These are phyloP conservation scores for Charaxes varanes DNA, from an alignment of 1,140 invertebrate genomes.

Conservation along the genomic window DNA sequence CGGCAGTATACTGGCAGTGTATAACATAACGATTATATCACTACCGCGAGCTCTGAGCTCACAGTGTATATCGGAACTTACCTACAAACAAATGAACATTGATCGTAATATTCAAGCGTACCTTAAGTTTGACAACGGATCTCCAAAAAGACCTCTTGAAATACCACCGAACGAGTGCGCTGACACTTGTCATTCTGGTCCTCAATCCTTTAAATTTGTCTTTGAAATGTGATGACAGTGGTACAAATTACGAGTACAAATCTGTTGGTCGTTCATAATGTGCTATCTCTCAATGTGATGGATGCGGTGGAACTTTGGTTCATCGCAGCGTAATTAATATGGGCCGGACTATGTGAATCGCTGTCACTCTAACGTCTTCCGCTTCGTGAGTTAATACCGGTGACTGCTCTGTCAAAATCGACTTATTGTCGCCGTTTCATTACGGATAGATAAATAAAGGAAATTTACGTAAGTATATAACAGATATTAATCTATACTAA, in stretches of 20 bases:
- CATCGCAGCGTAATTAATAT: slow-evolving; percentile 65
- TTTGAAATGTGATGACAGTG: slow-evolving; percentile 73
- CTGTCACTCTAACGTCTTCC: slow-evolving; percentile 56
- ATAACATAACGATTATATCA: no score
- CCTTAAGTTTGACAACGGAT: no score
- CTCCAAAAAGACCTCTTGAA: slow-evolving; percentile 70
- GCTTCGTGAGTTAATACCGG: slow-evolving; percentile 42
- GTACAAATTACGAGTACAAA: slow-evolving; percentile 72
- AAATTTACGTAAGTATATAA: no score
- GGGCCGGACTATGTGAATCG: slow-evolving; percentile 48
- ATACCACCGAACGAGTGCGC: slow-evolving; percentile 62
- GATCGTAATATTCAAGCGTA: no score
- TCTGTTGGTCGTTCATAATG: slow-evolving; percentile 67
- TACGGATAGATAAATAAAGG: no score
- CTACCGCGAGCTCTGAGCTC: no score
- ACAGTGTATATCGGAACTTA: no score
- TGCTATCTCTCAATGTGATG: slow-evolving; percentile 63
- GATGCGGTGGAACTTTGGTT: slow-evolving; percentile 55
- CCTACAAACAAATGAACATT: no score
- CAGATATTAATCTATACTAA: no score
- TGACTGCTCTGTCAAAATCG: slow-evolving; percentile 41
- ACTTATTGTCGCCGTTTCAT: slow-evolving; percentile 5
- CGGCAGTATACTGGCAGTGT: no score
- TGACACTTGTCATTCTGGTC: slow-evolving; percentile 70
- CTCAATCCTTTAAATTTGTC: slow-evolving; percentile 73